Percentiles rank a stretch among this genome's conserved stretches.
phyloP scores from a whole-genome alignment of 2,797 vertebrate species.

The Furcifer pardalis region DNA sequence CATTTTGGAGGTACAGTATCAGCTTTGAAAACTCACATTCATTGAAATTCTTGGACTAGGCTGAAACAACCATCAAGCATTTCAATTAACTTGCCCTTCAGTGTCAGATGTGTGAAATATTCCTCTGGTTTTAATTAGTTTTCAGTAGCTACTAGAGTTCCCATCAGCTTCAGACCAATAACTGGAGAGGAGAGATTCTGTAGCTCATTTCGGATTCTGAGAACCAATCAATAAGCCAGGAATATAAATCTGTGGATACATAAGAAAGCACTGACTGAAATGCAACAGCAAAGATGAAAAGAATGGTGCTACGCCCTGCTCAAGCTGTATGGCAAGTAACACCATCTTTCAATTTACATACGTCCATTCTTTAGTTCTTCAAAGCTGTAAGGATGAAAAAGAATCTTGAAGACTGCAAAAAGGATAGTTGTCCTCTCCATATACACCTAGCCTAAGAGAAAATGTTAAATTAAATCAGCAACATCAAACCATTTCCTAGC shows the following conservation, averaged over 20 bases:
- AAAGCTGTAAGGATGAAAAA: constrained; percentile 20
- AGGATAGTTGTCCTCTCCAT: background rate
- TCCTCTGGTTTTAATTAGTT: background rate
- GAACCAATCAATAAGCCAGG: background rate
- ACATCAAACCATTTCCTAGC: constrained; percentile 11
- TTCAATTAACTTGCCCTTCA: background rate
- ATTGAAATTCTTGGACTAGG: background rate
- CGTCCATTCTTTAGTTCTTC: background rate
- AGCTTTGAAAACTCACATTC: background rate
- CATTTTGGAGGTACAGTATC: background rate
- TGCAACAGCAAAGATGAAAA: background rate
- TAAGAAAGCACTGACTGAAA: background rate
- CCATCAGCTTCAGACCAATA: background rate
- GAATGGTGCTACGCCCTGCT: constrained; percentile 20
- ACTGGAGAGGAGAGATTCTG: background rate
- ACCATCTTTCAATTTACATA: background rate
- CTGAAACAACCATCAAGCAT: background rate
- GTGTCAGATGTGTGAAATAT: constrained; percentile 12
- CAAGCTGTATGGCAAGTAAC: background rate
- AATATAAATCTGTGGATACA: constrained; percentile 3
- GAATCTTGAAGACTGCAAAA: background rate
- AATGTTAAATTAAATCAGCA: constrained; percentile 10
- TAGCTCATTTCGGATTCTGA: constrained; percentile 6
- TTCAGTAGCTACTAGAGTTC: constrained; percentile 18
- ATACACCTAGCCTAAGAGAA: constrained; percentile 10